Evolutionary conservation across 1,140 invertebrate genomes (phyloP), one percentile per base, ranked within the genome.

Genomic region (Ceratina australensis): DNA sequence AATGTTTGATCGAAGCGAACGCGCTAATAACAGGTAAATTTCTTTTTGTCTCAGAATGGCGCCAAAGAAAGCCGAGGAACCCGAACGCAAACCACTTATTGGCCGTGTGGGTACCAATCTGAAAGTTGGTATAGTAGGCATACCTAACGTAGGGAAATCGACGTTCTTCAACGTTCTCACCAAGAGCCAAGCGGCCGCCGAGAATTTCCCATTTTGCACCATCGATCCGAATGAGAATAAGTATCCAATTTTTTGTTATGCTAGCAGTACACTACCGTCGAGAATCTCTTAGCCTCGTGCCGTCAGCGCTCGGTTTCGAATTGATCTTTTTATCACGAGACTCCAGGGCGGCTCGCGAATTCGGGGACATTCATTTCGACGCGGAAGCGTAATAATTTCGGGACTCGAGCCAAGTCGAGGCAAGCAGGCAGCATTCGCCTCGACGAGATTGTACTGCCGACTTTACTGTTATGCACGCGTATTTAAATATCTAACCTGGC

Each of bases 191-290:
- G 98, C 97, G 13, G 95, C 98, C 98, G 99, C 71, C 97, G 99
- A 93, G 99, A 99, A 90, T 99, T 99, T 92, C 24, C 99, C 99
- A 7, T 99, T 99, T 93, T 99, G 99, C 94, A 99, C 99, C 88
- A 99, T 99, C 89, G 98, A 99, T 94, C 99, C 99, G 26, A 99
- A 99, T 98, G 99, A 99, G 96, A 99, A 98, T 99, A 98, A 98
- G 97, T 98, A 96, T 96, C 78, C 86, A 76, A 18, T 72, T 69
- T n/a, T 42, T 42, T 42, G 33, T 42, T 42, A 2, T 42, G 10
- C 8, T 42, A 42, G 33, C 33, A 42, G 33, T 42, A 42, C 3
- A 42, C 33, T 42, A 8, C 8, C 33, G 33, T 42, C 33, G 33
- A 42, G 33, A 33, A 5, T 33, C 28, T 3, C 5, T 5, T 33